Conservation (phyloP, 2,888 invertebrate genomes). For the Zhuqinia jingwanae region DNA sequence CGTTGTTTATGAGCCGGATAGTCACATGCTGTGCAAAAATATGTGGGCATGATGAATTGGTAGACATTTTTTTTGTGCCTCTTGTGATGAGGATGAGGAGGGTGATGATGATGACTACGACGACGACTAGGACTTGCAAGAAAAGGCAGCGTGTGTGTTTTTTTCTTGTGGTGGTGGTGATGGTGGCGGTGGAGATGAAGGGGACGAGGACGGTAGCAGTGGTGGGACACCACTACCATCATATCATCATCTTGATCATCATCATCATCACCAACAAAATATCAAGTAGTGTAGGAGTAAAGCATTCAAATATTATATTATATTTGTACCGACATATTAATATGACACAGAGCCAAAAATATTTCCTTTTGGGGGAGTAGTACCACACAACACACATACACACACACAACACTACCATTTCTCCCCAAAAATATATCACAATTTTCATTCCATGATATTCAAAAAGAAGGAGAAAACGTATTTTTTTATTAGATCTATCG, state of each 20-base stretch:
- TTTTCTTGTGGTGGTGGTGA: too few species aligned
- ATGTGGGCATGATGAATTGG: conserved; percentile 57
- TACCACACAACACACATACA: not conserved
- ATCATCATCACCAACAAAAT: not conserved
- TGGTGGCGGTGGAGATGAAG: not conserved
- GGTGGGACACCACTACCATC: not conserved
- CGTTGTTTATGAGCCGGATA: conserved; percentile 66
- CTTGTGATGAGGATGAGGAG: not conserved
- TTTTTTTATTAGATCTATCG: not conserved
- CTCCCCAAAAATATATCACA: not conserved
- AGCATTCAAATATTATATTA: conserved; percentile 3
- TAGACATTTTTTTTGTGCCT: conserved; percentile 51
- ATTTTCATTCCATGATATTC: not conserved
- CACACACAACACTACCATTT: not conserved
- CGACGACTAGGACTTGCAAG: not conserved
- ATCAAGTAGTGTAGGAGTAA: too few species aligned
- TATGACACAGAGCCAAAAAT: conserved; percentile 34
- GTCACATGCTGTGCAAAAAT: conserved; percentile 67
- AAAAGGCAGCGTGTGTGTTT: too few species aligned
- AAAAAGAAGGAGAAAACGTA: too few species aligned
- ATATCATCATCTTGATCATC: too few species aligned
- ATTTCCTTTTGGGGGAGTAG: conserved; percentile 3
- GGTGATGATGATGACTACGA: not conserved
- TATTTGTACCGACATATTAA: conserved; percentile 11
- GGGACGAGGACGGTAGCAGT: not conserved